Evolutionary conservation across 2,888 invertebrate species (phyloP).

Genomic region (Lingula anatina): DNA sequence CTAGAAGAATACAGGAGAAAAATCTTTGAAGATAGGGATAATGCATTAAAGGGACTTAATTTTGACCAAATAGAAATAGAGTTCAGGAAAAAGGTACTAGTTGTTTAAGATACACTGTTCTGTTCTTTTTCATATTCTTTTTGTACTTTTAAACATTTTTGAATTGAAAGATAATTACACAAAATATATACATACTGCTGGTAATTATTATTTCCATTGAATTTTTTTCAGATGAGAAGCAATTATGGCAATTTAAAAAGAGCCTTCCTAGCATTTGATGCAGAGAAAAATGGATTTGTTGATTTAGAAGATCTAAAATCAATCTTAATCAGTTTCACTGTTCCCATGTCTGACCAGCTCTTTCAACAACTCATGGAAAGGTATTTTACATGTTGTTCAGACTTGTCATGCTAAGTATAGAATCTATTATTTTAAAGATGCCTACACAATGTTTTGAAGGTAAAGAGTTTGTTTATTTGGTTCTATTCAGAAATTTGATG

Average conservation of each 20-base stretch:
- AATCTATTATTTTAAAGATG: too few species aligned
- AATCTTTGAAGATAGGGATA: slow-evolving; percentile 10
- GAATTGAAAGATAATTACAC: not conserved
- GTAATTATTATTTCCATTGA: too few species aligned
- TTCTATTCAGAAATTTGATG: too few species aligned
- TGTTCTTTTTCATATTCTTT: not conserved
- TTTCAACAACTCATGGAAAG: slow-evolving; percentile 46
- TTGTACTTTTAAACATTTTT: not conserved
- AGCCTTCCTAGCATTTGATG: slow-evolving; percentile 44
- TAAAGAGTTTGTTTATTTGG: too few species aligned
- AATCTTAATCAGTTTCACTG: slow-evolving; percentile 39
- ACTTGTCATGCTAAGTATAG: not conserved
- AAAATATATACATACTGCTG: too few species aligned
- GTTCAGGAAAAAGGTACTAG: slow-evolving; percentile 41
- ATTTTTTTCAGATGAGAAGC: slow-evolving; percentile 37
- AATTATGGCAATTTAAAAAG: slow-evolving; percentile 42
- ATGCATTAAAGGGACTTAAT: slow-evolving; percentile 16
- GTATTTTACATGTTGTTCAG: slow-evolving; percentile 16
- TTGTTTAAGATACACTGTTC: not conserved
- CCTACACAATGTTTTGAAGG: too few species aligned
- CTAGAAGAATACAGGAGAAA: not conserved
- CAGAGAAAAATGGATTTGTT: slow-evolving; percentile 39
- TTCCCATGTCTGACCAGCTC: slow-evolving; percentile 46
- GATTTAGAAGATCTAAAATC: slow-evolving; percentile 37
- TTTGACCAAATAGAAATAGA: slow-evolving; percentile 40